Conservation (phyloP, 2,113 vertebrate genomes). For the Xenopus laevis region DNA sequence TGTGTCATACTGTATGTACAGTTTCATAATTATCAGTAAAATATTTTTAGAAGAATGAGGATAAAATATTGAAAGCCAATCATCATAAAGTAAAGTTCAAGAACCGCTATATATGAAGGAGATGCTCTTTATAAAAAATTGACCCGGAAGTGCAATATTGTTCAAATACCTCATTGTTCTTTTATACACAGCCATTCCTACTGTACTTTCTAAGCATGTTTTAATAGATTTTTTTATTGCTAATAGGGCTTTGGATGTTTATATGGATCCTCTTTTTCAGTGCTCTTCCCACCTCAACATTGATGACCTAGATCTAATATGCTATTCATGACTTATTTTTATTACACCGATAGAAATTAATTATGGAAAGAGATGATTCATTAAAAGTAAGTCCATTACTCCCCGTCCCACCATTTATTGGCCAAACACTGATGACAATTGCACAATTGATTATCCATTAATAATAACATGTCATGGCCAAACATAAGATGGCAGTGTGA, state of each 20-base stretch:
- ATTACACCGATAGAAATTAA: slow-evolving; percentile 7
- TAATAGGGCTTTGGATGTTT: neutral
- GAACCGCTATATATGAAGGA: no score
- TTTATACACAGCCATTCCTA: no score
- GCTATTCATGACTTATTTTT: neutral
- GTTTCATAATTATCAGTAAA: no score
- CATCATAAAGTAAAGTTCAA: no score
- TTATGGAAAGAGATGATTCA: neutral
- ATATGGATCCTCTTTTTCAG: neutral
- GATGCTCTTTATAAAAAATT: no score
- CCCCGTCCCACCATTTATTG: neutral
- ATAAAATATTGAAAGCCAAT: no score
- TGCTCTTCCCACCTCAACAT: neutral
- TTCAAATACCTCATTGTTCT: no score
- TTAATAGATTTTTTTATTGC: no score
- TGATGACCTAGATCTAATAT: neutral
- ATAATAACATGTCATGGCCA: neutral
- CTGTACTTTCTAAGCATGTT: no score
- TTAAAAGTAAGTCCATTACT: slow-evolving; percentile 4
- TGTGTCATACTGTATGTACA: no score
- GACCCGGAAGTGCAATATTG: no score
- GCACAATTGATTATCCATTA: neutral
- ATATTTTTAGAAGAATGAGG: no score
- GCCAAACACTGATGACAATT: neutral
- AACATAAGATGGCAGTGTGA: neutral